Conservation (phyloP, 1,140 invertebrate genomes). For the Procambarus virginalis region DNA sequence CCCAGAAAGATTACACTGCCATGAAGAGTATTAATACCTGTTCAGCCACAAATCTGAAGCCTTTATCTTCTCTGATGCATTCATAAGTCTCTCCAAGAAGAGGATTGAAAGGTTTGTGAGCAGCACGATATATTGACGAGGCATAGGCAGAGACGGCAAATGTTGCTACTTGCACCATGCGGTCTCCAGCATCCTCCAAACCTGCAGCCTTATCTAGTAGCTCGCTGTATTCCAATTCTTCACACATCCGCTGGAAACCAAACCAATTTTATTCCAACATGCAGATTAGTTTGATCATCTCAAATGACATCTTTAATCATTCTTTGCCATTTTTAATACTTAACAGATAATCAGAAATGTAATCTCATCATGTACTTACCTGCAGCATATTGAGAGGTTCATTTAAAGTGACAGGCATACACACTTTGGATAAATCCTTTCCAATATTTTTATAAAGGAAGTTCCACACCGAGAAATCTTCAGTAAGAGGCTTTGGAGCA, state of each 20-base stretch:
- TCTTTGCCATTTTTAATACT: not conserved
- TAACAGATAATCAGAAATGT: not conserved
- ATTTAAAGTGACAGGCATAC: constrained; percentile 88
- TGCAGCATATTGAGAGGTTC: constrained; percentile 89
- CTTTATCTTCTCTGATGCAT: constrained; percentile 84
- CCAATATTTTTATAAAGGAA: constrained; percentile 89
- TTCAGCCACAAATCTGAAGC: constrained; percentile 84
- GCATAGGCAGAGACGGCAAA: constrained; percentile 90
- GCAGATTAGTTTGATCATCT: too few species aligned
- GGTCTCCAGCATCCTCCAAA: constrained; percentile 80
- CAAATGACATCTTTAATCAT: not conserved
- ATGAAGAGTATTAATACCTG: constrained; percentile 76
- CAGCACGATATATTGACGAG: constrained; percentile 84
- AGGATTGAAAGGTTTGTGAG: constrained; percentile 92
- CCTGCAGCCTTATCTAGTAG: constrained; percentile 84
- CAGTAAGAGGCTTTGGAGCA: constrained; percentile 81
- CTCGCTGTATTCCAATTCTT: constrained; percentile 89
- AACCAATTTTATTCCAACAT: not conserved
- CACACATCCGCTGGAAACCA: constrained; percentile 81
- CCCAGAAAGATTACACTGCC: too few species aligned
- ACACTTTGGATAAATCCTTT: constrained; percentile 88
- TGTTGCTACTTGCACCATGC: constrained; percentile 85
- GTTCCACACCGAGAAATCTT: constrained; percentile 86
- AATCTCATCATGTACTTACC: constrained; percentile 45
- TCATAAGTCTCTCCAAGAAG: constrained; percentile 90